Evolutionary conservation across 1,140 invertebrate species (phyloP).

Genomic region (Holotrichia oblita): DNA sequence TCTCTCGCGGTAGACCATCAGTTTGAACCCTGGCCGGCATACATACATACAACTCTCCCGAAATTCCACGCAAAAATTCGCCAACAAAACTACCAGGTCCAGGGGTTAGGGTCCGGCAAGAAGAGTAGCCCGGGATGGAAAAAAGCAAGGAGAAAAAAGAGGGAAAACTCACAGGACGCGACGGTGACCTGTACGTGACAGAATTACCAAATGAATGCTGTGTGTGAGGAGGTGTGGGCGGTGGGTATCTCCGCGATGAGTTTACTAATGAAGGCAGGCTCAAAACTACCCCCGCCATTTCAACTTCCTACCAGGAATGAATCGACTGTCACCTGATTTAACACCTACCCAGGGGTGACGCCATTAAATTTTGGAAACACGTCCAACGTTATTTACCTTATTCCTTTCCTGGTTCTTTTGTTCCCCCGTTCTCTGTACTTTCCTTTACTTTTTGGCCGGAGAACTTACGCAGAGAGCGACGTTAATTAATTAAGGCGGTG

Average conservation of each 20-base stretch:
- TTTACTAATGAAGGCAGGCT: constrained; percentile 8
- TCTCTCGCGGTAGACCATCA: constrained; percentile 18
- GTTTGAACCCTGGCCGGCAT: neutral
- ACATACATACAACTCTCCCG: neutral
- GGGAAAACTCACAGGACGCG: neutral
- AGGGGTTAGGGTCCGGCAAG: neutral
- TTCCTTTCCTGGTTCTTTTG: neutral
- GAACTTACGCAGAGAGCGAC: neutral
- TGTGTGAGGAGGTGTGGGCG: neutral
- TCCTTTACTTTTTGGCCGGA: neutral
- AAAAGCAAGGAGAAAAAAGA: neutral
- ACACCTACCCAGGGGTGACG: neutral
- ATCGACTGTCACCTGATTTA: constrained; percentile 20
- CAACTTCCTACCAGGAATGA: neutral
- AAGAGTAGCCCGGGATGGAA: neutral
- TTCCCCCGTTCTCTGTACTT: neutral
- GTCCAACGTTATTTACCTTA: constrained; percentile 12
- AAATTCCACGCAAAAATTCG: constrained; percentile 12
- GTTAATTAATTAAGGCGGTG: constrained; percentile 16
- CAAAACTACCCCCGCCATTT: neutral
- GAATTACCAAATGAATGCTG: neutral
- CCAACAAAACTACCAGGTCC: neutral
- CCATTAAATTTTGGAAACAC: constrained; percentile 17
- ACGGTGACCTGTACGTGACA: constrained; percentile 9
- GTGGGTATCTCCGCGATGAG: neutral